Base-by-base conservation (phyloP, 2,113 vertebrate genomes). In the Regulus satrapa region DNA sequence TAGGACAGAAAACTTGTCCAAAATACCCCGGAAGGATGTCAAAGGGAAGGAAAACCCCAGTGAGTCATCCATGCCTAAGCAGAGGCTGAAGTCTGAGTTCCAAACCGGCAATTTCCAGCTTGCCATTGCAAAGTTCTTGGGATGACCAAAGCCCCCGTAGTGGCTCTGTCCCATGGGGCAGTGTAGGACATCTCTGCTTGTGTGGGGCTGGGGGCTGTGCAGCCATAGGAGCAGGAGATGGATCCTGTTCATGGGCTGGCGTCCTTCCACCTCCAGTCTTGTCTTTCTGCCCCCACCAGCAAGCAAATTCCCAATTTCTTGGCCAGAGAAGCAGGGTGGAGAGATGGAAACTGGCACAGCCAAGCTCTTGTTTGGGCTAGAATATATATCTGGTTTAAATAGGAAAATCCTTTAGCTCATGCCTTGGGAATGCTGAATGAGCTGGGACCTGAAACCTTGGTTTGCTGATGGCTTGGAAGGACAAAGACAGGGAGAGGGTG, bases 111-210 rank as follows among this genome's bases (percentile, higher is more conserved):
- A 71, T 92, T 79, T 68, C 19, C 21, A 68, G 14, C 38, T 63
- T 19, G 10, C 3, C 23, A 9, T 5, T 84, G 59, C 15, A 25
- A 91, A 77, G 34, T 9, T 12, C 41, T 61, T 19, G 0, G 10
- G 46, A 10, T 74, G 45, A 12, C 25, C 6, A 1, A 43, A 72
- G 48, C 6, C 8, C 29, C 29, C 0, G 0, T 4, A 2, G 7
- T 0, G 1, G 28, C 4, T 29, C 29, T 3, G 2, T 24, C 32
- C 38, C 10, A 0, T 28, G 48, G 71, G 36, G 5, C 40, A 51
- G 8, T 28, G 8, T 2, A 11, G 64, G 86, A 9, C 52, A 38
- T 40, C 40, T 85, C 43, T 62, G 69, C 18, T 28, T 43, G n/a
- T 12, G 3, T 15, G 23, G 46, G 41, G 17, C 66, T 43, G 74